Evolutionary conservation across 2,888 invertebrate species (phyloP).

Genomic region (Pseudococcus jackbeardsleyi): DNA sequence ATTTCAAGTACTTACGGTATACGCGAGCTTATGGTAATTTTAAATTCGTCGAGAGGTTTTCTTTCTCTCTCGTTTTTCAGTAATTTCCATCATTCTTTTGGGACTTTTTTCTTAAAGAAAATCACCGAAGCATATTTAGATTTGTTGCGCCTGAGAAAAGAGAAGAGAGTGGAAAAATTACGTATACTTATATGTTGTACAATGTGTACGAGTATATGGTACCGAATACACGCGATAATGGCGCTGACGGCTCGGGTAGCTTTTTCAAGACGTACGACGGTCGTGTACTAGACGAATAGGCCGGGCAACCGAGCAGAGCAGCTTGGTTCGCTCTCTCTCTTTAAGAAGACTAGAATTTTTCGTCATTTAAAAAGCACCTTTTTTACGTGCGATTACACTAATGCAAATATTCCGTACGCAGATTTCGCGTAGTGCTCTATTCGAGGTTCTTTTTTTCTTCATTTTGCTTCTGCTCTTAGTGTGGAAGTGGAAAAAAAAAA

Average conservation of each 20-base stretch:
- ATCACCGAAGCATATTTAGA: constrained; percentile 47
- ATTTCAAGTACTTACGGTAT: neutral
- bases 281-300: neutral
- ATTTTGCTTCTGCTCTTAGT: neutral
- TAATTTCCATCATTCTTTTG: constrained; percentile 27
- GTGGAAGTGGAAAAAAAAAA: neutral
- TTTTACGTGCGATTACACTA: constrained; percentile 54
- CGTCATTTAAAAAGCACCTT: constrained; percentile 53
- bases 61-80: neutral
- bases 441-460: neutral
- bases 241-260: neutral
- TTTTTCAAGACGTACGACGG: neutral
- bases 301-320: neutral
- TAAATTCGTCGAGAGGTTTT: neutral
- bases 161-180: constrained; percentile 17
- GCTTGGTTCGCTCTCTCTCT: neutral
- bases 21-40: constrained; percentile 19
- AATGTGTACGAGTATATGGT: neutral
- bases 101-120: constrained; percentile 28
- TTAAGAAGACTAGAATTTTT: constrained; percentile 38
- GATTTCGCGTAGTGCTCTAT: constrained; percentile 12
- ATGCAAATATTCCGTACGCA: constrained; percentile 40
- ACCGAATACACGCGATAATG: neutral
- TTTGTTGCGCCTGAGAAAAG: neutral
- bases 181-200: neutral